Evolutionary conservation across 2,113 vertebrate species (phyloP).

Genomic region (Pterophyllum scalare): DNA sequence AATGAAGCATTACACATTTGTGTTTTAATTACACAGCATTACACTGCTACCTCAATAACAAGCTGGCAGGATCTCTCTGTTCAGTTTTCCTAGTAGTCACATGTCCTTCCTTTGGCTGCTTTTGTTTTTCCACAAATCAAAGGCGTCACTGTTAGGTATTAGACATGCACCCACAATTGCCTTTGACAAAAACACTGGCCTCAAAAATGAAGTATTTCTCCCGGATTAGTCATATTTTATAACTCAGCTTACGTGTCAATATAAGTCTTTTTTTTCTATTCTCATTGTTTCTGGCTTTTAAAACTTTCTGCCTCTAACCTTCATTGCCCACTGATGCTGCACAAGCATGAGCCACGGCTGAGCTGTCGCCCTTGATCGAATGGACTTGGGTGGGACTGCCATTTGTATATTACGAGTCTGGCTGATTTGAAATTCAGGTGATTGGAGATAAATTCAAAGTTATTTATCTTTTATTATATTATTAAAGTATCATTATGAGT

Average conservation of each 20-base stretch:
- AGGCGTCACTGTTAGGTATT: not conserved
- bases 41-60: not conserved
- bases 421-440: slow-evolving; percentile 63
- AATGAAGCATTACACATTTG: not conserved
- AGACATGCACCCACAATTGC: not conserved
- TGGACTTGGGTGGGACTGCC: slow-evolving; percentile 19
- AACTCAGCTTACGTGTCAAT: not conserved
- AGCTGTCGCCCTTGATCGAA: slow-evolving; percentile 56
- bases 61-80: not conserved
- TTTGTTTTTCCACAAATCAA: not conserved
- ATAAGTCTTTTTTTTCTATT: not conserved
- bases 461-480: not conserved
- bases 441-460: slow-evolving; percentile 61
- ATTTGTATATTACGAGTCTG: slow-evolving; percentile 68
- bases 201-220: not conserved
- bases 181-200: not conserved
- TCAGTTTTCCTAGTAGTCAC: not conserved
- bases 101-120: not conserved
- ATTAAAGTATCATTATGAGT: not conserved
- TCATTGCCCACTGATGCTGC: slow-evolving; percentile 67
- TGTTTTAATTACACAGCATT: not conserved
- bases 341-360: slow-evolving; percentile 61
- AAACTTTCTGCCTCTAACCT: not conserved
- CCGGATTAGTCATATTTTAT: not conserved
- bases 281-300: not conserved